phyloP scores from a whole-genome alignment of 2,888 invertebrate genomes.

The Ormyrus pomaceus region DNA sequence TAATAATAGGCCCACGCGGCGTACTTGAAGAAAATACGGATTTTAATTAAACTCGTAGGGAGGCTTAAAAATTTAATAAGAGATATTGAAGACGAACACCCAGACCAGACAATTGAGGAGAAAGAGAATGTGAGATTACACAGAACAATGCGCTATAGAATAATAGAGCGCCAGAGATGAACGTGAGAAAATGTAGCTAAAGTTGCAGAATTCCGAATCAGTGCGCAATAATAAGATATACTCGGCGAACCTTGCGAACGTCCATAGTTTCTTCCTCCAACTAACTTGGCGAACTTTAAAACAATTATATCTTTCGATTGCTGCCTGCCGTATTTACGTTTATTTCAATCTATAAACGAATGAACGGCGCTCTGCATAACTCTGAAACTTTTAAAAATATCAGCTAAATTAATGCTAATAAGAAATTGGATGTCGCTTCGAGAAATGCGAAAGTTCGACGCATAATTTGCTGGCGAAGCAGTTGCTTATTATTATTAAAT shows the following conservation, averaged over 20 bases:
- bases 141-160: slow-evolving; percentile 33
- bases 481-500: no score
- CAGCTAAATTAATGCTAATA: no score
- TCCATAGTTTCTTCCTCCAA: neutral
- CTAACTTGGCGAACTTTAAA: neutral
- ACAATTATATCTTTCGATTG: no score
- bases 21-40: slow-evolving; percentile 10
- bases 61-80: slow-evolving; percentile 28
- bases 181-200: slow-evolving; percentile 17
- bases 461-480: no score
- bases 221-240: neutral
- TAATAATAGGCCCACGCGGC: slow-evolving; percentile 8
- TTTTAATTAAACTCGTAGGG: slow-evolving; percentile 35
- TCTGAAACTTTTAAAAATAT: no score
- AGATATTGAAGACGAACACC: slow-evolving; percentile 3
- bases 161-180: slow-evolving; percentile 10
- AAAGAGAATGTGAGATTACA: slow-evolving; percentile 14
- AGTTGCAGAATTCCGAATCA: slow-evolving; percentile 4
- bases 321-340: no score
- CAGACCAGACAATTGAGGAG: neutral
- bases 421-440: no score
- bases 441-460: no score
- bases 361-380: no score
- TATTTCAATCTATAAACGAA: no score
- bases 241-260: neutral